phyloP scores from a whole-genome alignment of 2,797 vertebrate species.

The Lepus townsendii region DNA sequence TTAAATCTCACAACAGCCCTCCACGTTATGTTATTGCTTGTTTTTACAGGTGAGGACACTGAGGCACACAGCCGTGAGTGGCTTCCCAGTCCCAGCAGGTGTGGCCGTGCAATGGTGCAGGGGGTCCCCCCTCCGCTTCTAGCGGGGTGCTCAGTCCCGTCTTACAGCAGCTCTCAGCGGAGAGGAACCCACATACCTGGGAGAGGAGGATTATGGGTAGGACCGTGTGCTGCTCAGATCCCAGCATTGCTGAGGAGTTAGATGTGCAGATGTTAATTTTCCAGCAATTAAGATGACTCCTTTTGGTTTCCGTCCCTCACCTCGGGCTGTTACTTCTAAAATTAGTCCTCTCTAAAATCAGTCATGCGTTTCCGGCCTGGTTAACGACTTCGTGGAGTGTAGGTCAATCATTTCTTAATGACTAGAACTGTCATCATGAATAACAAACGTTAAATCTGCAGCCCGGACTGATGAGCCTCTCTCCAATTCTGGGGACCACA shows the following conservation, averaged over 20 bases:
- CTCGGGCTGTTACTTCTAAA: not conserved
- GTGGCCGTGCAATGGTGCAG: too few relatives aligned
- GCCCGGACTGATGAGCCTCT: slow-evolving; percentile 14
- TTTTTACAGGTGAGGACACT: not conserved
- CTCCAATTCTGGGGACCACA: not conserved
- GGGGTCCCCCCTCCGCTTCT: too few relatives aligned
- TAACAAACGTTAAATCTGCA: not conserved
- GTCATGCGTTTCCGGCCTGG: not conserved
- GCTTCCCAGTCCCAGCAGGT: not conserved
- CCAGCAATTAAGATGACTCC: not conserved
- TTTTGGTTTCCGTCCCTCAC: slow-evolving; percentile 1
- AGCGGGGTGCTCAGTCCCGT: too few relatives aligned
- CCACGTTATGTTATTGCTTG: not conserved
- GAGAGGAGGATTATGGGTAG: not conserved
- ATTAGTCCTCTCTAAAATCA: not conserved
- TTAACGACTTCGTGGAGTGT: not conserved
- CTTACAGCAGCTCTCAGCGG: not conserved
- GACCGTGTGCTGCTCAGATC: not conserved
- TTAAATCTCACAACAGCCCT: not conserved
- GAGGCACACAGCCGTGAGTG: not conserved
- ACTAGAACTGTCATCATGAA: too few relatives aligned
- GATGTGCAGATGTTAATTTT: slow-evolving; percentile 13
- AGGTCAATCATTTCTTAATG: not conserved
- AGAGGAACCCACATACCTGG: not conserved
- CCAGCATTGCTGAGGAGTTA: not conserved